Conservation (phyloP, 2,888 invertebrate genomes). For the Drosophila niveifrons region DNA sequence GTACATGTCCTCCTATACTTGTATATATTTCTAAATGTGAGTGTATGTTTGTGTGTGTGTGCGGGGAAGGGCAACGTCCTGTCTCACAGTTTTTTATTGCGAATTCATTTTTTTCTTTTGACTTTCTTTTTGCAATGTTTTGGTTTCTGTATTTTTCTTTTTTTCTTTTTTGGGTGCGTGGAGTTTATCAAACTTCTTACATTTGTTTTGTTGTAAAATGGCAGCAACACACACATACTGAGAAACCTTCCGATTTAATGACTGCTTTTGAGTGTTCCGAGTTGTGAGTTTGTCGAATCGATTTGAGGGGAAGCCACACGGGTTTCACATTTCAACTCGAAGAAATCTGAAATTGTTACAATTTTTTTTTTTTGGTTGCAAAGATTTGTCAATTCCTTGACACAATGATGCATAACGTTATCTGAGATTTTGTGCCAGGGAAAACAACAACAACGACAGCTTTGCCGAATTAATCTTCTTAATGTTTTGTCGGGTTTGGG, state of each 20-base stretch:
- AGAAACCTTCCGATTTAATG: slow-evolving; percentile 72
- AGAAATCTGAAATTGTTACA: slow-evolving; percentile 67
- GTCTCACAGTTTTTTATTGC: slow-evolving; percentile 73
- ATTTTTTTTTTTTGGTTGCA: slow-evolving; percentile 37
- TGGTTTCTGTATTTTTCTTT: slow-evolving; percentile 21
- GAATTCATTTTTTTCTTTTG: slow-evolving; percentile 44
- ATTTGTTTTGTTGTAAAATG: slow-evolving; percentile 76
- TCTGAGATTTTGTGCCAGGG: slow-evolving; percentile 66
- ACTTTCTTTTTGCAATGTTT: slow-evolving; percentile 39
- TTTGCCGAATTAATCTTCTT: slow-evolving; percentile 81
- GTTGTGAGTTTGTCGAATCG: slow-evolving; percentile 56
- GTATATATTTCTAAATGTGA: slow-evolving; percentile 5
- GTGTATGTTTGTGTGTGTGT: slow-evolving; percentile 8
- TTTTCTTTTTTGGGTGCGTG: slow-evolving; percentile 21
- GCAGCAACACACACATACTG: slow-evolving; percentile 25
- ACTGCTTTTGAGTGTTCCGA: slow-evolving; percentile 60
- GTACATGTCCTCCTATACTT: neutral
- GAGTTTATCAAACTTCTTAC: slow-evolving; percentile 77
- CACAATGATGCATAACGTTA: slow-evolving; percentile 80
- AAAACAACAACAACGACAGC: slow-evolving; percentile 61
- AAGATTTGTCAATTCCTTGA: slow-evolving; percentile 78
- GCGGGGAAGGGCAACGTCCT: slow-evolving; percentile 64
- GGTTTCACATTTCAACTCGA: slow-evolving; percentile 75
- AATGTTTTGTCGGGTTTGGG: slow-evolving; percentile 68
- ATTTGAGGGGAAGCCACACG: slow-evolving; percentile 37